Conservation (phyloP, 2,888 invertebrate species). For the Eremobia ochroleuca region DNA sequence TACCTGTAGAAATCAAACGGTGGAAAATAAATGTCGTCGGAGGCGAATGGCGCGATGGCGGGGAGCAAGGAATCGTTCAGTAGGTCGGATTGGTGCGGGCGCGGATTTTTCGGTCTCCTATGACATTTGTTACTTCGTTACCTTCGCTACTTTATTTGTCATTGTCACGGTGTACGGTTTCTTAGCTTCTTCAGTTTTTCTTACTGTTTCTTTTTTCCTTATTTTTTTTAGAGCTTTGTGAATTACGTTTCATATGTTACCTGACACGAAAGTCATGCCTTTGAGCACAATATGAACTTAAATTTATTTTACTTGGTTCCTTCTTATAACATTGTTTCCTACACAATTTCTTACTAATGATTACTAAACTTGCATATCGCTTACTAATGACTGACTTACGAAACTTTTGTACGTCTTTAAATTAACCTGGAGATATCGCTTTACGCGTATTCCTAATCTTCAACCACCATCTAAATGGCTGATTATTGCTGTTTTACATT, state of each 20-base stretch:
- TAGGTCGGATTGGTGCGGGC: conserved; percentile 67
- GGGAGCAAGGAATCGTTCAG: conserved; percentile 69
- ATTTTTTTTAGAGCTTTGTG: conserved; percentile 37
- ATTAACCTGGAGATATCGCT: conserved; percentile 47
- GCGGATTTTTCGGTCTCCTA: conserved; percentile 75
- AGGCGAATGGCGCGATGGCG: conserved; percentile 55
- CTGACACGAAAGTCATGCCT: conserved; percentile 22
- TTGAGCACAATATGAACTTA: conserved; percentile 3
- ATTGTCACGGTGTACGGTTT: conserved; percentile 75
- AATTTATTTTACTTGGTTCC: background rate
- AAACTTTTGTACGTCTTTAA: conserved; percentile 36
- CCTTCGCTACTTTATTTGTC: conserved; percentile 78
- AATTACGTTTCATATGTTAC: conserved; percentile 37
- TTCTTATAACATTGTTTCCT: conserved; percentile 7
- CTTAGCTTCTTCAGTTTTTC: conserved; percentile 65
- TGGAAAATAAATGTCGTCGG: conserved; percentile 79
- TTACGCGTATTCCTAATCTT: conserved; percentile 42
- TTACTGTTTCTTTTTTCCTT: conserved; percentile 43
- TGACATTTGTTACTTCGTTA: conserved; percentile 82
- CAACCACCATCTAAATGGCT: conserved; percentile 47
- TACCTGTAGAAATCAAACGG: conserved; percentile 80
- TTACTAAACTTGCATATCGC: conserved; percentile 18
- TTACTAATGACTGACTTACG: conserved; percentile 44
- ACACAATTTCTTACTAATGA: conserved; percentile 1
- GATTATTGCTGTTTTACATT: conserved; percentile 60